phyloP scores from a whole-genome alignment of 2,888 invertebrate species.

The Phoronis australis region DNA sequence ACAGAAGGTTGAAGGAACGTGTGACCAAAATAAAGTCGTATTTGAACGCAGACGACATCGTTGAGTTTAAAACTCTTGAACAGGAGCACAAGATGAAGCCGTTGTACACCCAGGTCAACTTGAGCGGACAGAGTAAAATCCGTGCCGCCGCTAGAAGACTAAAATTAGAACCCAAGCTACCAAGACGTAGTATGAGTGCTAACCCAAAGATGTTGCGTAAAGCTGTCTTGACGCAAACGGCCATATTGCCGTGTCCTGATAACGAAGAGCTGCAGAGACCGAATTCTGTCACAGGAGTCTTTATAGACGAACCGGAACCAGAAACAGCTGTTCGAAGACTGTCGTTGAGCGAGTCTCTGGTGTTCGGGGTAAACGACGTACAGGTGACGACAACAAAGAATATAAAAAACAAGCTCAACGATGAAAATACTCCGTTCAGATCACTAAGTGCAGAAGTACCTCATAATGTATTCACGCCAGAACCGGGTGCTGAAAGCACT shows the following conservation, averaged over 20 bases:
- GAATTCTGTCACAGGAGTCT: constrained; percentile 33
- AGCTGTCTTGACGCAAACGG: background rate
- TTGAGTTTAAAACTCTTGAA: constrained; percentile 28
- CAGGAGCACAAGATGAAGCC: constrained; percentile 27
- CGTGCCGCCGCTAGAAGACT: constrained; percentile 32
- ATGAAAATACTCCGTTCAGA: no score
- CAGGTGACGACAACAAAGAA: no score
- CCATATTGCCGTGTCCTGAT: background rate
- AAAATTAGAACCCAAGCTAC: constrained; percentile 15
- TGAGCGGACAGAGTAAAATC: constrained; percentile 32
- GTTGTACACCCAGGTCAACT: constrained; percentile 17
- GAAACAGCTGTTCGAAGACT: constrained; percentile 1
- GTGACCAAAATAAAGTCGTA: constrained; percentile 35
- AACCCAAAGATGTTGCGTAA: background rate
- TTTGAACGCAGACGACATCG: constrained; percentile 31
- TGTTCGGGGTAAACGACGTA: no score
- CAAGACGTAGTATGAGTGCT: background rate
- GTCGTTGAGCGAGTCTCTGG: no score
- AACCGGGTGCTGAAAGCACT: no score
- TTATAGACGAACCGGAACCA: constrained; percentile 23
- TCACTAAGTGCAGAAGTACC: no score
- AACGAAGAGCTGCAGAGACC: constrained; percentile 3
- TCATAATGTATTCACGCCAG: no score
- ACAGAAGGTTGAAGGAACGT: constrained; percentile 33
- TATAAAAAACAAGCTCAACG: no score